These are phyloP conservation scores for Rhodeus uyekii DNA, from an alignment of 2,797 vertebrate species.

Conservation along the genomic window DNA sequence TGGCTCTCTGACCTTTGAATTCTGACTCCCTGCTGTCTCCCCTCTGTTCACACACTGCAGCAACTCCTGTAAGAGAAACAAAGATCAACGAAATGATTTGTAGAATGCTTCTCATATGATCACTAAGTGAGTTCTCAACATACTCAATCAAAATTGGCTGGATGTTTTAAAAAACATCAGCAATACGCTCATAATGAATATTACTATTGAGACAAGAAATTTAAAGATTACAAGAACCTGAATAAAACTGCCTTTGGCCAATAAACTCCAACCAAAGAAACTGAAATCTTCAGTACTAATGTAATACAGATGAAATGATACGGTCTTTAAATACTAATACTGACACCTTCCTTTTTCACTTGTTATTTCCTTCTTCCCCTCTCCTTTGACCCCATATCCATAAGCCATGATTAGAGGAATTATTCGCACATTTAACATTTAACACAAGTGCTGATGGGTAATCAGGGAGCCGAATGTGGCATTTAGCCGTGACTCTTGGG, in stretches of 20 bases:
- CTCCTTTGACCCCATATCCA: conserved; percentile 58
- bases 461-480: conserved; percentile 62
- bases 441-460: conserved; percentile 56
- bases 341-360: background rate
- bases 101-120: background rate
- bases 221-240: background rate
- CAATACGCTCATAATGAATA: background rate
- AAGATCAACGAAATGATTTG: background rate
- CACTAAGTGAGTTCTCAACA: background rate
- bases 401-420: conserved; percentile 77
- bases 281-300: background rate
- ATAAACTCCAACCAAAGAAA: background rate
- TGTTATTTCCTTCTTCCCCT: conserved; percentile 26
- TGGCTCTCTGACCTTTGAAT: conserved; percentile 69
- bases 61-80: conserved; percentile 78
- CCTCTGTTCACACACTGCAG: conserved; percentile 74
- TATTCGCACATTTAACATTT: conserved; percentile 80
- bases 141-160: background rate
- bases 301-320: conserved; percentile 19
- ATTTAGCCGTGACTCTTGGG: conserved; percentile 70
- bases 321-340: conserved; percentile 33
- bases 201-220: background rate
- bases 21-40: conserved; percentile 73
- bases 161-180: background rate
- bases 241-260: background rate